Evolutionary conservation across 1,140 invertebrate species (phyloP), one percentile per base, ranked within the genome.

Genomic region (Drosophila auraria): DNA sequence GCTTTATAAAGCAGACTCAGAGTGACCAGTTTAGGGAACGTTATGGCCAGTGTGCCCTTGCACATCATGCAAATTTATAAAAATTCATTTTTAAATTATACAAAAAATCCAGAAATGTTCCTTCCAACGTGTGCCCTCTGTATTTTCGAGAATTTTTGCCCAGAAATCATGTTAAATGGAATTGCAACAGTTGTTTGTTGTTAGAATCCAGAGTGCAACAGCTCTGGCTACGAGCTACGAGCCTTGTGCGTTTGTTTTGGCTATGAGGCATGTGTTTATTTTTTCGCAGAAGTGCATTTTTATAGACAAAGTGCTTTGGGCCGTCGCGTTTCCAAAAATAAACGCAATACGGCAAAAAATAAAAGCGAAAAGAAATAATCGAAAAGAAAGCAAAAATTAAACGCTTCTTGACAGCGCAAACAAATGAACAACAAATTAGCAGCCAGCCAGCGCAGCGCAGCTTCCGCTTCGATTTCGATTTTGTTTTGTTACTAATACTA

Each of bases 101-200:
- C 9, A 9, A 9, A 33, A 33, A 9, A 11, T 2, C 6, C 5
- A 11, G 8, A 11, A 36, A 14, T 38, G 36, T 36, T 36, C 12
- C 17, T 14, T 5, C 0, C 20, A 23, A 9, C 36, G 20, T 11
- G 20, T 45, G 14, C 20, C 25, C 42, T 50, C 17, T 38, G 56
- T 30, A n/a, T 20, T 49, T 23, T n/a, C 44, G 56, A 69, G 44
- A 57, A 50, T 73, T 74, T 61, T 84, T 57, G 57, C 63, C 27
- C 54, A 61, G 77, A 87, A 80, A 80, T 63, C 63, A 78, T 84
- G 84, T 89, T 89, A 90, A 89, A 89, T 84, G 84, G 86, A 89
- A 89, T 89, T 82, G 86, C 84, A 89, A 90, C 84, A 89, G 84
- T 89, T 89, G 84, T 89, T 89, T 90, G 84, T 90, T 89, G 84